phyloP scores from a whole-genome alignment of 2,113 vertebrate species.

The Dicentrarchus labrax region DNA sequence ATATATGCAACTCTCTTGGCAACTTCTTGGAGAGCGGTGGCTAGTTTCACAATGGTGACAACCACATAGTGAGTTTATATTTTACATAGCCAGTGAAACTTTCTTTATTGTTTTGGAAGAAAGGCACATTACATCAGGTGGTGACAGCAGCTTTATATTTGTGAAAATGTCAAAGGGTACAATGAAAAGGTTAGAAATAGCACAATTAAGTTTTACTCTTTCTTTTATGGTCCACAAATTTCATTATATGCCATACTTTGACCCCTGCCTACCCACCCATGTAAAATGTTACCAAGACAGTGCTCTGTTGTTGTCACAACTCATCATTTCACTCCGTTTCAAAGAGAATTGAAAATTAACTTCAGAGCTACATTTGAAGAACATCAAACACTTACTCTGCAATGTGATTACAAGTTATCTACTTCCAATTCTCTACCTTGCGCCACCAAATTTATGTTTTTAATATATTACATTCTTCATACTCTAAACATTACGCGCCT shows the following conservation, averaged over 20 bases:
- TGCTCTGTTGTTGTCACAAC: slow-evolving; percentile 56
- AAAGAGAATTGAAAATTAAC: slow-evolving; percentile 66
- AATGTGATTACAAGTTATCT: slow-evolving; percentile 45
- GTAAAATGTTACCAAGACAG: slow-evolving; percentile 22
- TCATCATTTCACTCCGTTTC: slow-evolving; percentile 51
- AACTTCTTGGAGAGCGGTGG: neutral
- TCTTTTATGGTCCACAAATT: slow-evolving; percentile 29
- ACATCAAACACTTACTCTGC: slow-evolving; percentile 55
- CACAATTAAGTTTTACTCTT: slow-evolving; percentile 6
- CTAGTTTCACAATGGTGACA: neutral
- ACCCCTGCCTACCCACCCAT: slow-evolving; percentile 39
- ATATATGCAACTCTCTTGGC: neutral
- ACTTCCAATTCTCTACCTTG: slow-evolving; percentile 46
- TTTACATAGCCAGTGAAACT: neutral
- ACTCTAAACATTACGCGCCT: slow-evolving; percentile 21
- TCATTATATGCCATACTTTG: slow-evolving; percentile 35
- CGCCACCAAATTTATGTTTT: slow-evolving; percentile 35
- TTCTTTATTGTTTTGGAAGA: neutral
- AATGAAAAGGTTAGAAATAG: neutral
- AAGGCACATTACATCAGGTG: neutral
- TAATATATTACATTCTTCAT: slow-evolving; percentile 37
- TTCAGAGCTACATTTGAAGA: slow-evolving; percentile 45
- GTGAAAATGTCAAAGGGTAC: neutral
- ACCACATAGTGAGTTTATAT: neutral
- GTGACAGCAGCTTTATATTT: neutral